A percentile compares a stretch with the other conserved stretches of the same genome.
phyloP scores from a whole-genome alignment of 2,113 vertebrate genomes.

The Anseranas semipalmata region DNA sequence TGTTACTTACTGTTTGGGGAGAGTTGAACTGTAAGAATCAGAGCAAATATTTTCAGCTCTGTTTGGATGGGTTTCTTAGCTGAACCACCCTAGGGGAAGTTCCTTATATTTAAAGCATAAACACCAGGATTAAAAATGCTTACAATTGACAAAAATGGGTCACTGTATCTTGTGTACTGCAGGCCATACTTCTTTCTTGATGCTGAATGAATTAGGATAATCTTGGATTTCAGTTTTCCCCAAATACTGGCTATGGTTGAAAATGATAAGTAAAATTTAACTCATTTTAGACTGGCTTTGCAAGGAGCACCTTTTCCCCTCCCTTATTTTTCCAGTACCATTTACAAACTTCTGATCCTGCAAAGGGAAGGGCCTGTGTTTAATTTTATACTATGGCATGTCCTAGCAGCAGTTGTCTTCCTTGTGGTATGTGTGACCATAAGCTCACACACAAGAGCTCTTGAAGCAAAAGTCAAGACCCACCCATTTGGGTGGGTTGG shows the following conservation, averaged over 20 bases:
- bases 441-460: neutral
- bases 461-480: neutral
- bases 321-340: neutral
- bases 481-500: neutral
- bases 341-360: neutral
- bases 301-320: neutral
- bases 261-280: constrained; percentile 13
- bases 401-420: neutral
- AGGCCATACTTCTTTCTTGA: constrained; percentile 33
- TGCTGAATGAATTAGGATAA: constrained; percentile 55
- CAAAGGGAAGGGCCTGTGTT: neutral
- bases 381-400: neutral
- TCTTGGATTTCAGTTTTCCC: constrained; percentile 37
- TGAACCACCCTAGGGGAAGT: constrained; percentile 33
- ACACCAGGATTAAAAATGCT: constrained; percentile 66
- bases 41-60: constrained; percentile 26
- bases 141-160: constrained; percentile 68
- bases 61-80: constrained; percentile 41
- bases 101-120: constrained; percentile 57
- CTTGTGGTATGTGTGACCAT: neutral
- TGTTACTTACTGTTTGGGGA: constrained; percentile 19
- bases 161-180: constrained; percentile 61
- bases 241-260: neutral
- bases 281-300: neutral
- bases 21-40: constrained; percentile 29